Percentiles rank a stretch among this genome's conserved stretches.
Evolutionary conservation across 2,113 vertebrate species (phyloP).

Genomic region (Pao palembangensis): DNA sequence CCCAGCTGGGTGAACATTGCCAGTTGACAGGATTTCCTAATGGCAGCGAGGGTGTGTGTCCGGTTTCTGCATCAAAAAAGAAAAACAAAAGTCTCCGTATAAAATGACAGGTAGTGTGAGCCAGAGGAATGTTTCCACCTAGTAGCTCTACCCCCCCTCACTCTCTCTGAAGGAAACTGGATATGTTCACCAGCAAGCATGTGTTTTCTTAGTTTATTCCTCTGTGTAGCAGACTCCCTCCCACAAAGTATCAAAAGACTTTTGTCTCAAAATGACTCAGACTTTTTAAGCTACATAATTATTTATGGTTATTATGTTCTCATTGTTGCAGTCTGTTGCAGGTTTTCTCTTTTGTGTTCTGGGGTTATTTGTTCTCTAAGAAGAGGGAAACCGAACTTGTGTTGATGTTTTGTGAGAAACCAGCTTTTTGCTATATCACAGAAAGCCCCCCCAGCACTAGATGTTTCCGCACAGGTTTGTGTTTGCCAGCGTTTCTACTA

Average conservation of each 20-base stretch:
- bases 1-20: constrained; percentile 15
- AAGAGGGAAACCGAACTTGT: not conserved
- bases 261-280: constrained; percentile 54
- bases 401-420: too few relatives aligned
- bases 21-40: constrained; percentile 53
- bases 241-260: constrained; percentile 50
- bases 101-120: constrained; percentile 52
- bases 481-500: constrained; percentile 12
- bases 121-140: constrained; percentile 64
- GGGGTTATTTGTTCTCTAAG: not conserved
- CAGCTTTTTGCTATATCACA: too few relatives aligned
- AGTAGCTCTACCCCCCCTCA: constrained; percentile 45
- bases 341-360: too few relatives aligned
- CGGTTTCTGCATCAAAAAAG: constrained; percentile 48
- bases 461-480: constrained; percentile 47
- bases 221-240: constrained; percentile 51
- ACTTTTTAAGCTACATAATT: constrained; percentile 52
- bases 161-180: constrained; percentile 57
- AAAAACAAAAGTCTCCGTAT: constrained; percentile 57
- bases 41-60: constrained; percentile 23
- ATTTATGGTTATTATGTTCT: constrained; percentile 44
- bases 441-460: constrained; percentile 42
- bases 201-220: constrained; percentile 52
- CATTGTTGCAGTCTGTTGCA: constrained; percentile 5
- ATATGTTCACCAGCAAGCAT: constrained; percentile 55